Base-by-base conservation (phyloP, 2,888 invertebrate species). In the Ctenicera cuprea region DNA sequence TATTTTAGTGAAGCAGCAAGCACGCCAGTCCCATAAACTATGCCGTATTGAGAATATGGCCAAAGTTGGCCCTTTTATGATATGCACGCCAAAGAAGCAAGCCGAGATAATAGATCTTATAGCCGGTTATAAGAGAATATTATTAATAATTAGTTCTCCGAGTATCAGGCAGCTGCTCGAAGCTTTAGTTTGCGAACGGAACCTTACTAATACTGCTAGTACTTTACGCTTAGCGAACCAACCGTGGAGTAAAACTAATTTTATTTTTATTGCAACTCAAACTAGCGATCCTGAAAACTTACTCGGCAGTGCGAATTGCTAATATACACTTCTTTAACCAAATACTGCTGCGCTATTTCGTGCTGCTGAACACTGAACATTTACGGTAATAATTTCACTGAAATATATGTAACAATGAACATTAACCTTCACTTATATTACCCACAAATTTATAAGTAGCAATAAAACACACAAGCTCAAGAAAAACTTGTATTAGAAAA, bases 31-130 rank as follows among this genome's bases (percentile, higher is more conserved):
- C 52, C 52, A 65, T 65, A 65, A 65, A 52, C 65, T 52, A 65
- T 65, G 38, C 52, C 65, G 45, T 50, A 52, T 65, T 65, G 65
- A 65, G 52, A 52, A 65, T 65, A 65, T 65, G 30, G 65, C 65
- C 52, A 26, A 52, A 65, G 33, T 65, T 65, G 18, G 65, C 3
- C n/a, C 48, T 64, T 54, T 59, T 50, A 65, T 37, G 37, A 59
- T 38, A 38, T 7, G 57, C 59, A 20, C 38, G 14, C 9, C 43
- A 41, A 63, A 22, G 65, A 48, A 30, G 37, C 14, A 26, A 38
- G 14, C 14, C 22, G 38, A 18, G 52, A 65, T 65, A 65, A 65
- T 64, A 64, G 64, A 64, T 64, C 45, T 64, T 57, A 38, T 8
- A 65, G 26, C 50, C 14, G 38, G 22, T 65, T 52, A 26, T 63